phyloP scores from a whole-genome alignment of 2,797 vertebrate species.

The Cirrhinus mrigala region DNA sequence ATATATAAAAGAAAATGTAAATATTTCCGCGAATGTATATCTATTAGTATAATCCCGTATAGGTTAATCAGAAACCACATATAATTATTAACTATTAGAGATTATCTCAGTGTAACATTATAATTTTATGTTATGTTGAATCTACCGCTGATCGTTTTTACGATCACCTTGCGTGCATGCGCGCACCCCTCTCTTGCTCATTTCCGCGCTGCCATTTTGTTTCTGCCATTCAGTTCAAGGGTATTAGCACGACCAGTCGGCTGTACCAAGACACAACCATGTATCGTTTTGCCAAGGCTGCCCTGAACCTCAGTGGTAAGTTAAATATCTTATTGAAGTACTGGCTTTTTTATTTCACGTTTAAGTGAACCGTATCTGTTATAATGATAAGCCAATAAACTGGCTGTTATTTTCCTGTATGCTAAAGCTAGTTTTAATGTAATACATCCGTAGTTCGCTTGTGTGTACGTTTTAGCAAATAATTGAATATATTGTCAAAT shows the following conservation, averaged over 20 bases:
- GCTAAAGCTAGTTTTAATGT: neutral
- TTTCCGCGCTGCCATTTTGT: conserved; percentile 72
- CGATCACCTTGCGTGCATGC: conserved; percentile 12
- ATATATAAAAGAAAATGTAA: neutral
- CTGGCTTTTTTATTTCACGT: accelerated
- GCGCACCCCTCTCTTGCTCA: conserved; percentile 34
- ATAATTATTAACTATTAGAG: neutral
- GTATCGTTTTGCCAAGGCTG: conserved; percentile 78
- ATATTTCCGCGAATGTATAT: too few relatives aligned
- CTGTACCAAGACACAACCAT: conserved; percentile 61
- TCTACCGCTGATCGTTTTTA: neutral
- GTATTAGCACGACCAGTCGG: conserved; percentile 65
- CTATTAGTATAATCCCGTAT: neutral
- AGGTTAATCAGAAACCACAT: neutral
- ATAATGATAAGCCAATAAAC: neutral
- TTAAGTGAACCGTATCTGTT: accelerated
- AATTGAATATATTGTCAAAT: neutral
- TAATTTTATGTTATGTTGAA: neutral
- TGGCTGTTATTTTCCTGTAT: neutral
- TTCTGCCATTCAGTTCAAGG: conserved; percentile 75
- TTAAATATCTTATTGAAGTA: accelerated
- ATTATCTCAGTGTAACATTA: neutral
- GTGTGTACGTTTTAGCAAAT: neutral
- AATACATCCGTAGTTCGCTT: neutral
- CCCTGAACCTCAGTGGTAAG: conserved; percentile 74